Conservation (phyloP, 2,888 invertebrate genomes). For the Epinotia nisella region DNA sequence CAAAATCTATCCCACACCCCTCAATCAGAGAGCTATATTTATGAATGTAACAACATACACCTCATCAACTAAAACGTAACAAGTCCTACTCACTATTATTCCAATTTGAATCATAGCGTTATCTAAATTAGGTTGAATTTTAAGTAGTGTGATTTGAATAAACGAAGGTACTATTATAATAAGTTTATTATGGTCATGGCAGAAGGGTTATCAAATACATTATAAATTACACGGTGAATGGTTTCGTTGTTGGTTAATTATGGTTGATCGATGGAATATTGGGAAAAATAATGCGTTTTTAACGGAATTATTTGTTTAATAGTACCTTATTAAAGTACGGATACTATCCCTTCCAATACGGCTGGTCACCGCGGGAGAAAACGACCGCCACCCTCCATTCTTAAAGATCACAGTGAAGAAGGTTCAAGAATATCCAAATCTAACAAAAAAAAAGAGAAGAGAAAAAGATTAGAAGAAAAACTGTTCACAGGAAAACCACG, state of each 20-base stretch:
- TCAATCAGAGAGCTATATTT: slow-evolving; percentile 17
- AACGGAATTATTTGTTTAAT: slow-evolving; percentile 15
- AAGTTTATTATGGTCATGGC: slow-evolving; percentile 25
- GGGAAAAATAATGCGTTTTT: slow-evolving; percentile 17
- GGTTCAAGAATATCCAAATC: too few relatives aligned
- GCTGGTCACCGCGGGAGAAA: too few relatives aligned
- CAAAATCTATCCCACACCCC: slow-evolving; percentile 20
- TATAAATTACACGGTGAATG: slow-evolving; percentile 36
- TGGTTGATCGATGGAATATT: slow-evolving; percentile 28
- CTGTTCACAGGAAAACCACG: too few relatives aligned
- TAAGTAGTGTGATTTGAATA: background rate
- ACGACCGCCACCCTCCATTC: too few relatives aligned
- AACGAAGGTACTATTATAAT: background rate
- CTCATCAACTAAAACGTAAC: background rate
- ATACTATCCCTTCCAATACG: too few relatives aligned
- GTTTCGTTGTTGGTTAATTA: slow-evolving; percentile 32
- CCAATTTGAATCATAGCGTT: background rate
- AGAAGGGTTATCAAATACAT: slow-evolving; percentile 41
- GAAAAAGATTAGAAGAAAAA: too few relatives aligned
- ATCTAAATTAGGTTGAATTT: background rate
- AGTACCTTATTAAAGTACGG: too few relatives aligned
- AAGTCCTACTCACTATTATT: background rate
- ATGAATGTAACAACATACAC: slow-evolving; percentile 14
- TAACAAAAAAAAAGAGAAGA: too few relatives aligned
- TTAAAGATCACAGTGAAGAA: too few relatives aligned